Conservation (phyloP, 2,113 vertebrate species). For the Carlito syrichta region DNA sequence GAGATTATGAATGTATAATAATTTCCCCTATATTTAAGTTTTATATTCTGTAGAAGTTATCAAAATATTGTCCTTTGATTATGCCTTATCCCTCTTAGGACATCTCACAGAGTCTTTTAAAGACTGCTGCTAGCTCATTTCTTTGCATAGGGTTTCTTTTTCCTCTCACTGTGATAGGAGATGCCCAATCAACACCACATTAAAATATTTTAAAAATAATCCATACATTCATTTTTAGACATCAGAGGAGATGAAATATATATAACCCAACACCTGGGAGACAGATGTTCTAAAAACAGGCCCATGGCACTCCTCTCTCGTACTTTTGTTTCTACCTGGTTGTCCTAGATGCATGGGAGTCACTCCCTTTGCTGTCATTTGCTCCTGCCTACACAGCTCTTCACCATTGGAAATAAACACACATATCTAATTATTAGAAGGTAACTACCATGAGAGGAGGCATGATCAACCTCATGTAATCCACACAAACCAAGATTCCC, state of each 20-base stretch:
- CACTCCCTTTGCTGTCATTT: not conserved
- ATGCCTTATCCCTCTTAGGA: not conserved
- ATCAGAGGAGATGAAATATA: not conserved
- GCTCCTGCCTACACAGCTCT: not conserved
- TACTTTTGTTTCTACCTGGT: not conserved
- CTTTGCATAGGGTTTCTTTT: not conserved
- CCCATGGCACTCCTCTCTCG: rapidly evolving
- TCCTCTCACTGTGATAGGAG: not conserved
- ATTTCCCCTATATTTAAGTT: not conserved
- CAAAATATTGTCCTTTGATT: not conserved
- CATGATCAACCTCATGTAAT: not conserved
- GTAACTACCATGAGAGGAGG: not conserved
- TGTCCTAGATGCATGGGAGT: not conserved
- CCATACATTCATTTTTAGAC: not conserved
- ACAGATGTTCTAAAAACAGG: not conserved
- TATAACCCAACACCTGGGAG: not conserved
- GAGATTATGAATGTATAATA: not conserved
- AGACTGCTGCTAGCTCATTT: not conserved
- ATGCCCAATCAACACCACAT: not conserved
- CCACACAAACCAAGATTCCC: not conserved
- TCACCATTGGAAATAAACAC: not conserved
- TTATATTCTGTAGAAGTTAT: not conserved
- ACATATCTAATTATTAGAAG: not conserved
- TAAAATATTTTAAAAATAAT: not conserved
- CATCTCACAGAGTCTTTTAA: not conserved